Base-by-base conservation (phyloP, 2,888 invertebrate species). In the Encarsia formosa region DNA sequence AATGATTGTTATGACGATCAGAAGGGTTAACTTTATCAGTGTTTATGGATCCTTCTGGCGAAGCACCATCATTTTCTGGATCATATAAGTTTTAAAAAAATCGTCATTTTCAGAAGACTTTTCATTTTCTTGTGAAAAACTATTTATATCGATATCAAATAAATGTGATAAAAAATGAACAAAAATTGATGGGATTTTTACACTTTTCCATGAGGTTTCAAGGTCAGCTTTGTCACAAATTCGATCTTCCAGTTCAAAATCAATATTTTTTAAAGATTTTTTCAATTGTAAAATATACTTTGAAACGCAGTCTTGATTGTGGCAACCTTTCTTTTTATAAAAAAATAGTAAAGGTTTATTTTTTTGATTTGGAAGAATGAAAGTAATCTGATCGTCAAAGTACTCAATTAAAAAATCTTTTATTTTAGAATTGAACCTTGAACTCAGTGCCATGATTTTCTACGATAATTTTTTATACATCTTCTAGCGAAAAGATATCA, bases 331-430 rank as follows among this genome's bases (percentile, higher is more conserved):
- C 4, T 9, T 9, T 22, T 5, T 20, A 38, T 13, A 13, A n/a
- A n/a, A n/a, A 34, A 44, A 44, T 18, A 44, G 24, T 11, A 13
- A 16, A 2, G 45, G 29, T 37, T 37, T 37, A 26, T 45, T 26
- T 45, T 37, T 24, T 26, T 43, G n/a, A 4, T 13, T 16, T 19
- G 35, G 19, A 31, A 37, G 26, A 9, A 45, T 29, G 29, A 37
- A 45, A 11, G 24, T 19, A 13, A 37, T 18, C n/a, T 26, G 34
- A 23, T 45, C 37, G 2, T 19, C 26, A 26, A 37, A 46, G 20
- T 38, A 22, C 18, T 46, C 37, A 13, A 46, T 38, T 2, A 37
- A 22, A 16, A 4, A 19, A 1, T 19, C 31, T 22, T 42, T 46
- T 3, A 46, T 29, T 46, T 29, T 38, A 2, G 6, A 8, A 15